Base-by-base conservation (phyloP, 2,888 invertebrate genomes). In the Lasioglossum figueresi region DNA sequence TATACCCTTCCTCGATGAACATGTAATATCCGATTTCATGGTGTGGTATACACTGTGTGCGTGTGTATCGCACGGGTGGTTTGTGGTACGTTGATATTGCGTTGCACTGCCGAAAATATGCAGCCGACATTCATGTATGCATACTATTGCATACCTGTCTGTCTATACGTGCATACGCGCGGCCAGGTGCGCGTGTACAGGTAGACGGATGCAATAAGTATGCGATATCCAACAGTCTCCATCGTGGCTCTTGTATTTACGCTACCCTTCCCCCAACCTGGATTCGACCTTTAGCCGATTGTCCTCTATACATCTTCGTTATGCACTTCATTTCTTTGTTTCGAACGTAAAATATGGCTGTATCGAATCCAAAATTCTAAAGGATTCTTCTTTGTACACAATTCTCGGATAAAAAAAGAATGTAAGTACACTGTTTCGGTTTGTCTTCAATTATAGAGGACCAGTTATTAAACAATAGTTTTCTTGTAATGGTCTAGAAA, bases 11-110 rank as follows among this genome's bases (percentile, higher is more conserved):
- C 68, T n/a, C 34, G 40, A 74, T 52, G 52, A 27, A 31, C 66
- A 43, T 52, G 66, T n/a, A 79, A 81, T 63, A 52, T 48, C 71
- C 81, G 59, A 72, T 76, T 63, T 77, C 73, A 70, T 70, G 73
- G 79, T 68, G 73, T 70, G 79, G 73, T 68, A 16, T 52, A 52
- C 52, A 68, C 31, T 52, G 56, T 23, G 31, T 70, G 68, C 19
- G 31, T 73, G 78, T 79, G 78, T 56, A 52, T 66, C 40, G 43
- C 66, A 52, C 66, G 82, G 48, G 73, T 43, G 82, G 82, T 43
- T 73, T 79, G 79, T 79, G 66, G 79, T 74, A 79, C 68, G 73
- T 82, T 79, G 79, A 82, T 82, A 79, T 82, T 79, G 56, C 37
- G 82, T 72, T 79, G 68, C 79, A 59, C 52, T 52, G 79, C 56